These are phyloP conservation scores for Drosophila siamana DNA, from an alignment of 2,888 invertebrate genomes.

Conservation along the genomic window DNA sequence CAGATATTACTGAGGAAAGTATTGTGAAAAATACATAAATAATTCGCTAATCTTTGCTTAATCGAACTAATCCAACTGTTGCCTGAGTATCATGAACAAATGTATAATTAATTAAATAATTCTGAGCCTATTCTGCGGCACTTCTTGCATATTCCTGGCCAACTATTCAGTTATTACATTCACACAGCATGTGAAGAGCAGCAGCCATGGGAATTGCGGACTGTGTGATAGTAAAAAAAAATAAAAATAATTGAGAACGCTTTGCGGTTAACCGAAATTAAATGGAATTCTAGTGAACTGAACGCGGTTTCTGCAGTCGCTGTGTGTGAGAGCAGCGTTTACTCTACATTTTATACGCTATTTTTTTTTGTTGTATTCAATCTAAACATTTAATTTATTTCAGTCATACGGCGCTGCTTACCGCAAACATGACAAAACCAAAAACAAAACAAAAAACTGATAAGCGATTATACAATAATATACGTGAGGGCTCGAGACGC, in stretches of 20 bases:
- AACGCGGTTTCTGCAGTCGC: slow-evolving; percentile 15
- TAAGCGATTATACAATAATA: slow-evolving; percentile 60
- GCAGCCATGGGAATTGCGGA: no score
- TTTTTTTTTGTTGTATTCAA: no score
- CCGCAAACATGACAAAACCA: slow-evolving; percentile 17
- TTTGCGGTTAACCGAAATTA: slow-evolving; percentile 46
- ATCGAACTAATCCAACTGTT: no score
- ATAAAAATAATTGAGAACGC: slow-evolving; percentile 2
- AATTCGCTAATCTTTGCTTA: no score
- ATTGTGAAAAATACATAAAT: no score
- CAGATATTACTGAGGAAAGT: no score
- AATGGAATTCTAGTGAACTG: slow-evolving; percentile 32
- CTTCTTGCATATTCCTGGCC: no score
- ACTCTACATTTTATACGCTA: slow-evolving; percentile 7
- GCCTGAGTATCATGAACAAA: no score
- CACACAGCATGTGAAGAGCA: no score
- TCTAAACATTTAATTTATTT: slow-evolving; percentile 29
- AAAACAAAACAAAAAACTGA: slow-evolving; percentile 26
- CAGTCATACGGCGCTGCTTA: slow-evolving; percentile 16
- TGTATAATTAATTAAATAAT: no score
- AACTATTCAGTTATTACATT: no score
- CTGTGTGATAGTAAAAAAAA: neutral
- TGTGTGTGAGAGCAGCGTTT: neutral
- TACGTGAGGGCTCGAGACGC: neutral
- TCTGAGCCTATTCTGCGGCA: no score